Evolutionary conservation across 2,797 vertebrate genomes (phyloP).

Genomic region (Poeciliopsis presidionis): DNA sequence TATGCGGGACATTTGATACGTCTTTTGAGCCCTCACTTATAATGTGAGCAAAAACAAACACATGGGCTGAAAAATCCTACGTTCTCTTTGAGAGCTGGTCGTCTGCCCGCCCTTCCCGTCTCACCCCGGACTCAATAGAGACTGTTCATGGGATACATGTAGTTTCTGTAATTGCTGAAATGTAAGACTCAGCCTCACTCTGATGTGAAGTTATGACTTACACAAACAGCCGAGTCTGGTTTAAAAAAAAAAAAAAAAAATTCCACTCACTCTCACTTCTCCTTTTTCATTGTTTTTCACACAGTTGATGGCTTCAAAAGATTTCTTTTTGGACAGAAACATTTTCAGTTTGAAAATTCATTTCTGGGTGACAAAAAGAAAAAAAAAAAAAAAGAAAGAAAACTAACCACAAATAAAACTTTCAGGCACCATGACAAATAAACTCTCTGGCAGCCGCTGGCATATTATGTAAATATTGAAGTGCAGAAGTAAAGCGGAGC

Average conservation of each 20-base stretch:
- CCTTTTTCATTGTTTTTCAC: slow-evolving; percentile 49
- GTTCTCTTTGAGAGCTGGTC: slow-evolving; percentile 70
- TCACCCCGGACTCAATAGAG: slow-evolving; percentile 78
- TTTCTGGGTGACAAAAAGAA: slow-evolving; percentile 61
- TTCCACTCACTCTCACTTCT: slow-evolving; percentile 72
- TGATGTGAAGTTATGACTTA: slow-evolving; percentile 82
- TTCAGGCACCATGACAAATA: slow-evolving; percentile 78
- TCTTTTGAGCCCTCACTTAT: slow-evolving; percentile 83
- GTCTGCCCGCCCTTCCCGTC: slow-evolving; percentile 57
- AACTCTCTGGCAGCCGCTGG: slow-evolving; percentile 70
- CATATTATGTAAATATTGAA: slow-evolving; percentile 77
- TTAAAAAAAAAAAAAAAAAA: slow-evolving; percentile 47
- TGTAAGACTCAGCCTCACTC: slow-evolving; percentile 74
- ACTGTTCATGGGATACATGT: slow-evolving; percentile 79
- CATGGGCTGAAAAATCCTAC: slow-evolving; percentile 77
- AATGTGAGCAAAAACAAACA: slow-evolving; percentile 85
- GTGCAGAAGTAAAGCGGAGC: slow-evolving; percentile 69
- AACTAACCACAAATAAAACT: slow-evolving; percentile 75
- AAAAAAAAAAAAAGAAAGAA: neutral
- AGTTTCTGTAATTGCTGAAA: slow-evolving; percentile 82
- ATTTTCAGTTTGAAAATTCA: slow-evolving; percentile 76
- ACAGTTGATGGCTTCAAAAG: slow-evolving; percentile 58
- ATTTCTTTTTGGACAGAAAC: slow-evolving; percentile 60
- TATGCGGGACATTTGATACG: slow-evolving; percentile 82
- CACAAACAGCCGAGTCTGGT: slow-evolving; percentile 76